Evolutionary conservation across 1,140 invertebrate species (phyloP).

Genomic region (Sitobion miscanthi): DNA sequence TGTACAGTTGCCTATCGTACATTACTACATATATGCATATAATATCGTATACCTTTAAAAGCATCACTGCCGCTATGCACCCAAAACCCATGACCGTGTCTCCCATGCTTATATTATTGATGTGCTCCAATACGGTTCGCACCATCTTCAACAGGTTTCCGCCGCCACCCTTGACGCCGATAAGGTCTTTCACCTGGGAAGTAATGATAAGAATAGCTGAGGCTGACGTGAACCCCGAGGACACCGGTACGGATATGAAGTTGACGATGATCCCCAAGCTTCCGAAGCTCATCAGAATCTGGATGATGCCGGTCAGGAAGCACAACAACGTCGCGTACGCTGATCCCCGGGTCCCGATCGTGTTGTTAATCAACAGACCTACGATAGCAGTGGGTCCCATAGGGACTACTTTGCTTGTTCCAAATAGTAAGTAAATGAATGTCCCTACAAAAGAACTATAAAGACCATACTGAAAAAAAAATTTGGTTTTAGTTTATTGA

Average conservation of each 20-base stretch:
- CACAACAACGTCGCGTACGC: constrained; percentile 81
- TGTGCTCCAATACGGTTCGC: constrained; percentile 70
- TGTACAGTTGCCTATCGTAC: background rate
- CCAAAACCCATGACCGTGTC: constrained; percentile 74
- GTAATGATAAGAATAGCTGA: constrained; percentile 89
- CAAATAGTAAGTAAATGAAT: constrained; percentile 89
- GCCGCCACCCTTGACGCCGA: constrained; percentile 81
- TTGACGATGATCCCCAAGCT: constrained; percentile 91
- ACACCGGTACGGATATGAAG: constrained; percentile 91
- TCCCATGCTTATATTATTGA: constrained; percentile 69
- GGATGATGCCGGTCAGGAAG: constrained; percentile 79
- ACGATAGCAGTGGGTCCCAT: constrained; percentile 86
- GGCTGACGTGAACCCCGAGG: constrained; percentile 92
- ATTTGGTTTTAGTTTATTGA: background rate
- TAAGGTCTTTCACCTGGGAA: constrained; percentile 86
- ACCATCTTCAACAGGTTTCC: constrained; percentile 76
- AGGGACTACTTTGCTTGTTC: constrained; percentile 88
- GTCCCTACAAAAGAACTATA: constrained; percentile 91
- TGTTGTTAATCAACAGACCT: constrained; percentile 79
- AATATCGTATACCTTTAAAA: constrained; percentile 69
- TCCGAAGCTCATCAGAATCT: constrained; percentile 84
- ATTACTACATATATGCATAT: background rate
- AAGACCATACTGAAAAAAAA: constrained; percentile 75
- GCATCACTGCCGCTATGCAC: constrained; percentile 75
- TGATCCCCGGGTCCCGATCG: constrained; percentile 70